Evolutionary conservation across 2,113 vertebrate genomes (phyloP).

Genomic region (Tursiops truncatus): DNA sequence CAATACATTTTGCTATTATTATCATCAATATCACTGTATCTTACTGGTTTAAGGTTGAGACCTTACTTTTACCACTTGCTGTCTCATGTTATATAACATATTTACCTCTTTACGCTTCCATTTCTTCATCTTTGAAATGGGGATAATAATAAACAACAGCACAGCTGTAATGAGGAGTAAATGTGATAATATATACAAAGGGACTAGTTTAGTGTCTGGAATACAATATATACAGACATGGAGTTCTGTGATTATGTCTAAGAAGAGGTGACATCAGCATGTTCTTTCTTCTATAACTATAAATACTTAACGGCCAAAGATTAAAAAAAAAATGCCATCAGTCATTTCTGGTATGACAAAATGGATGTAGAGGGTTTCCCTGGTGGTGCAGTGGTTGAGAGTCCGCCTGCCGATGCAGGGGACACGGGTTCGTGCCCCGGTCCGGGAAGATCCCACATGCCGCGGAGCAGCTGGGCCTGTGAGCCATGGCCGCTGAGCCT

Average conservation of each 20-base stretch:
- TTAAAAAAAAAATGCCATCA: background rate
- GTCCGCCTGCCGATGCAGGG: too few species aligned
- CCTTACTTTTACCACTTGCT: background rate
- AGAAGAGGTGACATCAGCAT: background rate
- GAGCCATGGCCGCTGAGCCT: too few species aligned
- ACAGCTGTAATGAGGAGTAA: background rate
- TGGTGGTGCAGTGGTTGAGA: too few species aligned
- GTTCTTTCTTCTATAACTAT: background rate
- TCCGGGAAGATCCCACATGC: too few species aligned
- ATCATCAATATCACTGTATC: background rate
- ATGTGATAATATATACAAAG: background rate
- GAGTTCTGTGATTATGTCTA: background rate
- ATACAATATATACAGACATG: background rate
- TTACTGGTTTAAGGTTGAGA: background rate
- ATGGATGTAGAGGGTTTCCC: background rate
- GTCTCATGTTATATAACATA: background rate
- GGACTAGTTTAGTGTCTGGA: background rate
- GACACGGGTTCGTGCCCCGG: too few species aligned
- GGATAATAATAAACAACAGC: background rate
- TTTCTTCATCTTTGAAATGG: background rate
- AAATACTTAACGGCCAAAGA: background rate
- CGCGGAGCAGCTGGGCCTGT: too few species aligned
- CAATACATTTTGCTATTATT: background rate
- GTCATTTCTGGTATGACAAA: background rate
- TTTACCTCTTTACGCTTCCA: background rate